phyloP scores from a whole-genome alignment of 2,113 vertebrate species.

The Atherinomorus stipes region DNA sequence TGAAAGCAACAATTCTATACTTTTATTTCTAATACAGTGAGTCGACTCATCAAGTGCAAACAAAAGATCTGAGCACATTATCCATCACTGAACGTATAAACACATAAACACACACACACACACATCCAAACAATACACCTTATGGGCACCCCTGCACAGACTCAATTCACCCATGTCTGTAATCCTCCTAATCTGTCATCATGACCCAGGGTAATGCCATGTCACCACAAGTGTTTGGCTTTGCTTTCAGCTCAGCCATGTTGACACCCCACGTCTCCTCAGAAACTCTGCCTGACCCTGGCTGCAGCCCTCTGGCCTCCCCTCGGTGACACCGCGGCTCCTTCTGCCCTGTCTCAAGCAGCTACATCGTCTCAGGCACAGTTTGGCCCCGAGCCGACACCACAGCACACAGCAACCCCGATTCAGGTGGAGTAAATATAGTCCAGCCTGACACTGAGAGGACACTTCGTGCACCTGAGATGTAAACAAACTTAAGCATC shows the following conservation, averaged over 20 bases:
- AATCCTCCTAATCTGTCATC: constrained; percentile 69
- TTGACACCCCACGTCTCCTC: constrained; percentile 59
- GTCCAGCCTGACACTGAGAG: constrained; percentile 65
- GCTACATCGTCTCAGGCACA: constrained; percentile 67
- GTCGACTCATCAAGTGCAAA: neutral
- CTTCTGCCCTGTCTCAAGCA: constrained; percentile 65
- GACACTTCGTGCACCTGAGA: constrained; percentile 66
- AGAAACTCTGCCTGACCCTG: constrained; percentile 51
- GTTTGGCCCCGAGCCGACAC: constrained; percentile 64
- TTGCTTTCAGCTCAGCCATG: constrained; percentile 52
- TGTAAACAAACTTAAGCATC: constrained; percentile 76
- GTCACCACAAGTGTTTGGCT: constrained; percentile 71
- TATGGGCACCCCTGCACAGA: constrained; percentile 32
- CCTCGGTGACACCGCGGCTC: constrained; percentile 23
- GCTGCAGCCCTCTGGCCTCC: constrained; percentile 63
- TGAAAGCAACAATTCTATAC: neutral
- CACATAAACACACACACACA: neutral
- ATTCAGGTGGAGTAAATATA: constrained; percentile 62
- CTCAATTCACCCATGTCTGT: constrained; percentile 52
- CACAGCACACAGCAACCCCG: constrained; percentile 22
- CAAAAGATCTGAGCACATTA: neutral
- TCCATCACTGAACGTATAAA: neutral
- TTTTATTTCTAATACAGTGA: neutral
- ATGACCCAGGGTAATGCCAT: constrained; percentile 60
- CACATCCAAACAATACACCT: constrained; percentile 24